Evolutionary conservation across 2,113 vertebrate genomes (phyloP), one percentile per base, ranked within the genome.

Genomic region (Salvelinus fontinalis): DNA sequence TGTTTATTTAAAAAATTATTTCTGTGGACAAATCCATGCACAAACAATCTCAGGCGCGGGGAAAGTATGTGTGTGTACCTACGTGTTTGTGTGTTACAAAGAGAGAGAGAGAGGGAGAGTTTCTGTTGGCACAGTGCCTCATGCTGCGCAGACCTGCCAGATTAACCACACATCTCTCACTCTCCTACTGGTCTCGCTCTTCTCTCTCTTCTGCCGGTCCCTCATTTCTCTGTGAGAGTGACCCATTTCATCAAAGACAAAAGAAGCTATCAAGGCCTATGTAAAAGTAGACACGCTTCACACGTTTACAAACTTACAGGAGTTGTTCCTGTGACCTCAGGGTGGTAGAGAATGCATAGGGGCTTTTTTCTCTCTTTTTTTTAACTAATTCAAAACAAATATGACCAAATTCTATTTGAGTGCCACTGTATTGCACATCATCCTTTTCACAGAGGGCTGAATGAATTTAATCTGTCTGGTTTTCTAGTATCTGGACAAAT

Each of bases 1-100:
- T 91, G 81, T 77, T 91, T 92, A 86, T 86, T 89, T 83, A 84
- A 89, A 89, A 81, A 81, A 75, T 79, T 65, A 70, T 79, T 83
- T 85, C 51, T 68, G 24, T 74, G 67, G 54, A 85, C 75, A 84
- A 89, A 87, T 67, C 75, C 26, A 76, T 49, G 70, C 9, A 67
- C 57, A 24, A 76, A 82, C 76, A 73, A 48, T 81, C 74, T 22
- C 74, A 69, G 75, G 72, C 24, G 9, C 18, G 76, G 79, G 34
- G 71, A 34, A 60, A 77, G 16, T 71, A 39, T 24, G 49, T 67
- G 26, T 49, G 31, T 29, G 24, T 67, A 11, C 44, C 67, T 14
- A 65, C 81, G 66, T 79, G 77, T 75, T 31, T 77, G 62, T 82
- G 77, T 81, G 75, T 83, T 74, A 76, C 71, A 81, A 74, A 78